These are phyloP conservation scores for Eremophila alpestris DNA, from an alignment of 2,797 vertebrate species.

Conservation along the genomic window DNA sequence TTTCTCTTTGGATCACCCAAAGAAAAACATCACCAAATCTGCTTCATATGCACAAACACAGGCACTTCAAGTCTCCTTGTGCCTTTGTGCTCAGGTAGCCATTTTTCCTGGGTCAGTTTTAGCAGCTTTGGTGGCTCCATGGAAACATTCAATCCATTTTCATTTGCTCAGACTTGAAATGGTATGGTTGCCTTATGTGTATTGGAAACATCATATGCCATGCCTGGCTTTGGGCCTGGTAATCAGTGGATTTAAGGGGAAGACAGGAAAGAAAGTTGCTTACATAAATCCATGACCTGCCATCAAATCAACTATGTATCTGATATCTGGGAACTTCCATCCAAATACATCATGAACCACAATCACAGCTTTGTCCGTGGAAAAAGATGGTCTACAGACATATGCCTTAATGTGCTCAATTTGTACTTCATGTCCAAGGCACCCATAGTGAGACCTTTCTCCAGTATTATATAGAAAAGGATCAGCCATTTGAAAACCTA, in stretches of 20 bases:
- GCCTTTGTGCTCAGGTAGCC: not conserved
- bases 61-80: not conserved
- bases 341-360: constrained; percentile 91
- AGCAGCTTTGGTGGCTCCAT: not conserved
- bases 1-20: not conserved
- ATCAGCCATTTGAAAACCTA: constrained; percentile 83
- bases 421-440: constrained; percentile 85
- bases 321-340: constrained; percentile 89
- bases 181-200: not conserved
- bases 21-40: not conserved
- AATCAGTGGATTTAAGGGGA: not conserved
- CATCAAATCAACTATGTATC: constrained; percentile 91
- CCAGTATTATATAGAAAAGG: constrained; percentile 89
- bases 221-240: not conserved
- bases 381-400: constrained; percentile 76
- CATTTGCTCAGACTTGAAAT: not conserved
- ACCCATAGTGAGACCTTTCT: constrained; percentile 82
- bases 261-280: not conserved
- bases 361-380: constrained; percentile 85
- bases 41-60: not conserved
- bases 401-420: constrained; percentile 87
- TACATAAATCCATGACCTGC: constrained; percentile 90
- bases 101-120: not conserved
- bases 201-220: not conserved
- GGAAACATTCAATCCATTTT: not conserved